Base-by-base conservation (phyloP, 2,113 vertebrate species). In the Tonatia bakeri region DNA sequence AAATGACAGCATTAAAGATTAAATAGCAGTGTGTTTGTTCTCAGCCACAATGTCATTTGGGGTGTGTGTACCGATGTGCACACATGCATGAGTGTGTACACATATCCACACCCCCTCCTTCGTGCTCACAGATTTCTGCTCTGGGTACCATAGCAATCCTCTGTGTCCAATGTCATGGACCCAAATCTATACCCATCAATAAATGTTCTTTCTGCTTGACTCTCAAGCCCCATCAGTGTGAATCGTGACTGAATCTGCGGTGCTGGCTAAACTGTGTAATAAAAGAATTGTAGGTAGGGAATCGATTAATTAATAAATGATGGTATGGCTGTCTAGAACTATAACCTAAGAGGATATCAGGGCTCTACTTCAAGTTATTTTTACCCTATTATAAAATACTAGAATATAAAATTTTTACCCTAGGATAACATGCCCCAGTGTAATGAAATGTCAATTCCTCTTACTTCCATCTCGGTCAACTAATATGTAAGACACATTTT, bases 1-100 rank as follows among this genome's bases (percentile, higher is more conserved):
- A 83, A 91, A 77, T 11, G 75, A 43, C 87, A 95, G 40, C 24
- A 73, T 94, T 92, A 80, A 88, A 90, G 95, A 90, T 84, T 50
- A 87, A 91, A 84, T 28, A 72, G 64, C 50, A 59, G 38, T 13
- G 33, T 43, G 69, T 90, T 85, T 91, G 19, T 59, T 80, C 65
- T 95, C n/a, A 45, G 59, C 13, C 88, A 36, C 36, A 40, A 87
- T 72, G 28, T 47, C 14, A 28, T 69, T 64, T 82, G 22, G 26
- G 10, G 1, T 75, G 2, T 73, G 19, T 77, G 2, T 28, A 4
- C 14, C 1, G 79, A 7, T 56, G 31, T 61, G 47, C 38, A 11
- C 20, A 3, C 64, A 19, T 36, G 7, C 28, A 17, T 52, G 40
- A 45, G 67, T 38, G 56, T 64, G 33, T 28, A 38, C 10, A 14